Conservation (phyloP, 2,888 invertebrate genomes). For the Hemaris fuciformis region DNA sequence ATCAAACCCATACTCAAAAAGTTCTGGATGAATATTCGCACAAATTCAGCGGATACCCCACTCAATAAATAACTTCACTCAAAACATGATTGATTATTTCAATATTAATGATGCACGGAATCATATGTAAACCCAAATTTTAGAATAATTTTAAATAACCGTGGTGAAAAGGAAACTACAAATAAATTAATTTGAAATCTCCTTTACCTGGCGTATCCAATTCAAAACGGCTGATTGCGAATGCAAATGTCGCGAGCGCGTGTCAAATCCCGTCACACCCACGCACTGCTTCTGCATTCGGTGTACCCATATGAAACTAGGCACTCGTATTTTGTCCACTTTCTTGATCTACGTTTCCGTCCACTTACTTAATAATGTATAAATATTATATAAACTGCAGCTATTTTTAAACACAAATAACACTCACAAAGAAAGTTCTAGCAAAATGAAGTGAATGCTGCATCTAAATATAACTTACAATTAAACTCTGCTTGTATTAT, state of each 20-base stretch:
- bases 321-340: not conserved
- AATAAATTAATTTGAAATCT: not conserved
- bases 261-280: constrained; percentile 69
- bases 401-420: not conserved
- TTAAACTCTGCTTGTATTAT: not conserved
- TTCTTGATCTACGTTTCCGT: not conserved
- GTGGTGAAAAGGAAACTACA: not conserved
- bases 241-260: constrained; percentile 65
- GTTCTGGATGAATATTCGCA: too few relatives aligned
- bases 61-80: not conserved
- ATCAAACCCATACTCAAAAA: not conserved
- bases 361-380: not conserved
- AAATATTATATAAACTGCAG: not conserved
- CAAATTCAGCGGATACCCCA: too few relatives aligned
- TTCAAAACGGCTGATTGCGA: constrained; percentile 53
- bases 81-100: not conserved
- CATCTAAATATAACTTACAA: not conserved
- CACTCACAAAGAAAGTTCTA: not conserved
- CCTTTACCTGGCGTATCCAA: constrained; percentile 19
- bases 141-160: not conserved
- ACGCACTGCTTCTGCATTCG: constrained; percentile 33
- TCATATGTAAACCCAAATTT: not conserved
- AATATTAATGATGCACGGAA: not conserved
- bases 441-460: not conserved
- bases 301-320: not conserved